A percentile compares a stretch with the other conserved stretches of the same genome.
Conservation (phyloP, 2,113 vertebrate species). For the Brachypodius melanocephalos region DNA sequence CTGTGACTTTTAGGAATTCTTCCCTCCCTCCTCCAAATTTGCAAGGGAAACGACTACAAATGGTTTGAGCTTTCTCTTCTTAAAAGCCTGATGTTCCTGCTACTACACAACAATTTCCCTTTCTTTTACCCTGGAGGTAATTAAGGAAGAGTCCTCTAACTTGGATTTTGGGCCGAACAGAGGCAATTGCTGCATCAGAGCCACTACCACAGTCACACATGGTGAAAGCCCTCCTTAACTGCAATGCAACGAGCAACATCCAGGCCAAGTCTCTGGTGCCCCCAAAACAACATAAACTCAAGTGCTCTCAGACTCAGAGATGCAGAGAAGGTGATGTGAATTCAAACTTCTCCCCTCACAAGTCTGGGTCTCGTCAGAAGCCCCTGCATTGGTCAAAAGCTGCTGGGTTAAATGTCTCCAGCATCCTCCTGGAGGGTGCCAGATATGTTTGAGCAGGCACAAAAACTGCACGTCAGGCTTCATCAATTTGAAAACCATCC, state of each 20-base stretch:
- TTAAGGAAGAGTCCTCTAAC: background rate
- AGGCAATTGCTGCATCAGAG: background rate
- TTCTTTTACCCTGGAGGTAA: background rate
- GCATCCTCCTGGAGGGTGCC: background rate
- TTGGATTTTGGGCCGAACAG: background rate
- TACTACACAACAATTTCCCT: background rate
- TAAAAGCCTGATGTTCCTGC: background rate
- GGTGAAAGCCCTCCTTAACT: background rate
- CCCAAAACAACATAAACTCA: background rate
- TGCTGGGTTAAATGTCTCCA: background rate
- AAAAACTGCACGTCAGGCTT: background rate
- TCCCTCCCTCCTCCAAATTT: background rate
- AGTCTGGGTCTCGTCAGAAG: background rate
- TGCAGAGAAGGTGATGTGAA: background rate
- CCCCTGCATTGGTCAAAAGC: background rate
- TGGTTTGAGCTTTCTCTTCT: background rate
- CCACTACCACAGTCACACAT: fast-evolving
- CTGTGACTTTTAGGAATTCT: background rate
- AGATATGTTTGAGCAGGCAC: background rate
- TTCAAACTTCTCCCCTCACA: background rate
- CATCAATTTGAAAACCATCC: background rate
- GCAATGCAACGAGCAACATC: background rate
- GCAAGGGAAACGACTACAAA: background rate
- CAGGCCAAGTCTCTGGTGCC: background rate
- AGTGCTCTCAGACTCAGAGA: background rate